These are phyloP conservation scores for Phrynosoma platyrhinos DNA, from an alignment of 2,113 vertebrate genomes.

Conservation along the genomic window DNA sequence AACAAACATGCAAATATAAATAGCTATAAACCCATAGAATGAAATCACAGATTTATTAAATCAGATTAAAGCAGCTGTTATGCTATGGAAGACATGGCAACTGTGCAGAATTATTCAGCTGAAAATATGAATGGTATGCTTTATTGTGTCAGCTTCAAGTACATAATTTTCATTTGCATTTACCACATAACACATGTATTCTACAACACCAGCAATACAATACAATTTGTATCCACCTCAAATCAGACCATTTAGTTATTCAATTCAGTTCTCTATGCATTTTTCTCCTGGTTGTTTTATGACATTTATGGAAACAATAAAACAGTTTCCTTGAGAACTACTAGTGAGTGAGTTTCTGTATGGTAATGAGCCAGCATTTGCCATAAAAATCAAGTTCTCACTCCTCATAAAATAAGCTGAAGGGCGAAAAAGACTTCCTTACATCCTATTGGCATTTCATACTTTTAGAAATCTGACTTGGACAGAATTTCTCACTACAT, in stretches of 20 bases:
- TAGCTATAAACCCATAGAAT: constrained; percentile 68
- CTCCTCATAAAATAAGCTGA: neutral
- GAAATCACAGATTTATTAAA: constrained; percentile 69
- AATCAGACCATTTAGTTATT: constrained; percentile 21
- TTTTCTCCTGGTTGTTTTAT: constrained; percentile 40
- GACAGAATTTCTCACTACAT: neutral
- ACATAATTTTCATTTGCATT: constrained; percentile 73
- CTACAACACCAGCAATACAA: neutral
- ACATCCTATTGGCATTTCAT: neutral
- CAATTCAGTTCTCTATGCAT: neutral
- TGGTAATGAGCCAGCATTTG: neutral
- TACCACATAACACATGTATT: constrained; percentile 57
- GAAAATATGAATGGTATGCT: constrained; percentile 61
- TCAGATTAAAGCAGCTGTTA: constrained; percentile 63
- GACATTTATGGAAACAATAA: constrained; percentile 20
- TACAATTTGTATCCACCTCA: constrained; percentile 53
- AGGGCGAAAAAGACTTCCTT: neutral
- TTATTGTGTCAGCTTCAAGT: constrained; percentile 71
- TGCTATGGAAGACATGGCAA: constrained; percentile 69
- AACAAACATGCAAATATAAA: constrained; percentile 64
- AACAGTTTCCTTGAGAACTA: constrained; percentile 17
- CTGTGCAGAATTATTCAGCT: constrained; percentile 63
- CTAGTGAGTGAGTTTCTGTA: constrained; percentile 6
- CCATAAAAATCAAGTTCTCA: neutral
- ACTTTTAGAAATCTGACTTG: neutral